phyloP scores from a whole-genome alignment of 2,797 vertebrate species.

The Myotis findleyi region DNA sequence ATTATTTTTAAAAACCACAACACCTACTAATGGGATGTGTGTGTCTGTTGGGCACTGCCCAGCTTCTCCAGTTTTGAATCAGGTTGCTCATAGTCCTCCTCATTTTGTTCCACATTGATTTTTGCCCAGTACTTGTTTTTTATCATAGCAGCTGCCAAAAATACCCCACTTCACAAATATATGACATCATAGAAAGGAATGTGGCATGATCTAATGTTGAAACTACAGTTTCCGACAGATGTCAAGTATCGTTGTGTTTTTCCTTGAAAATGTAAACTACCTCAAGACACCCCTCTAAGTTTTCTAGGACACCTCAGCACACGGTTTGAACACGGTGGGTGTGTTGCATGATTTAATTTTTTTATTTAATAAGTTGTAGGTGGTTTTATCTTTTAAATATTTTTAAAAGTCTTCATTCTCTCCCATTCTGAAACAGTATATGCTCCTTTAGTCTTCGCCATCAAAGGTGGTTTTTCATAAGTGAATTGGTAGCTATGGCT shows the following conservation, averaged over 20 bases:
- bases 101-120: neutral
- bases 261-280: neutral
- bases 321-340: neutral
- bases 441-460: neutral
- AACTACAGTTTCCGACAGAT: neutral
- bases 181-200: neutral
- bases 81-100: neutral
- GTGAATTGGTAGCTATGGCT: neutral
- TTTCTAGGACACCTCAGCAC: neutral
- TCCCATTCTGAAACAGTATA: neutral
- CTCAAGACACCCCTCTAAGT: neutral
- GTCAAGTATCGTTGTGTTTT: neutral
- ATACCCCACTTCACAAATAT: neutral
- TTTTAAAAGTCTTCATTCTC: neutral
- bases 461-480: neutral
- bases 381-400: neutral
- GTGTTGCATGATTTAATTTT: neutral
- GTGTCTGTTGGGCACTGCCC: neutral
- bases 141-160: neutral
- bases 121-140: constrained; percentile 23
- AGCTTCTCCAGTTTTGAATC: neutral
- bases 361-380: neutral
- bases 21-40: neutral
- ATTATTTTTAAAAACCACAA: neutral
- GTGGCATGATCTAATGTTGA: neutral